Base-by-base conservation (phyloP, 2,113 vertebrate genomes). In the Bambusicola thoracicus region DNA sequence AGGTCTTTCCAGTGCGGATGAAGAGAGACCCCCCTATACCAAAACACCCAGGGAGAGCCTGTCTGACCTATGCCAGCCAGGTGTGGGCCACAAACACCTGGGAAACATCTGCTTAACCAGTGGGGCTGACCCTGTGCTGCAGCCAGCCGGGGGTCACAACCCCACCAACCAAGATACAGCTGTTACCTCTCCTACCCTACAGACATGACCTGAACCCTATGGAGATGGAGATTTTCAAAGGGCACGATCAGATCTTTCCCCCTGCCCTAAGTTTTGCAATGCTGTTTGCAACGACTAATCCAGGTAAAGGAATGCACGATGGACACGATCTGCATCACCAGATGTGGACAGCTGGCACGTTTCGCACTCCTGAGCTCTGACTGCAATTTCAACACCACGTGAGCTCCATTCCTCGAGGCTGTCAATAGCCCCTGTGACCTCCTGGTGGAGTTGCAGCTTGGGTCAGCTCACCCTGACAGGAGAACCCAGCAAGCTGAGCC, bases 291-390 rank as follows among this genome's bases (percentile, higher is more conserved):
- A 78, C 85, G 51, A 93, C 93, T 68, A 40, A 78, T 93, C 85
- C 63, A 93, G 85, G 89, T 73, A 93, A 92, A 92, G 44, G 61
- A 92, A 83, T 59, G 80, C 21, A 21, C 22, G n/a, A 68, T 3
- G 19, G 80, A 62, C 25, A 27, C 0, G 43, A 53, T 55, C 56
- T 34, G 38, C 74, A 49, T 13, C 2, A 5, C 89, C 95, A 95
- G 92, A 94, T 94, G 86, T 92, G 94, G 79, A 93, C 0, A 25
- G 44, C 84, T 95, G 90, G 70, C 55, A 78, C 0, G 0, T 69
- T 85, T 82, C 96, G 41, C 55, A 55, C 49, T 91, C 77, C 78
- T 65, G 32, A 68, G 84, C 72, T 94, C 84, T 3, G 21, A 83
- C 44, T 87, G 61, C 22, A n/a, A 25, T 80, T 95, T 66, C 85